A percentile compares a stretch with the other conserved stretches of the same genome.
Evolutionary conservation across 2,888 invertebrate genomes (phyloP).

Genomic region (Drosophila buzzatii): DNA sequence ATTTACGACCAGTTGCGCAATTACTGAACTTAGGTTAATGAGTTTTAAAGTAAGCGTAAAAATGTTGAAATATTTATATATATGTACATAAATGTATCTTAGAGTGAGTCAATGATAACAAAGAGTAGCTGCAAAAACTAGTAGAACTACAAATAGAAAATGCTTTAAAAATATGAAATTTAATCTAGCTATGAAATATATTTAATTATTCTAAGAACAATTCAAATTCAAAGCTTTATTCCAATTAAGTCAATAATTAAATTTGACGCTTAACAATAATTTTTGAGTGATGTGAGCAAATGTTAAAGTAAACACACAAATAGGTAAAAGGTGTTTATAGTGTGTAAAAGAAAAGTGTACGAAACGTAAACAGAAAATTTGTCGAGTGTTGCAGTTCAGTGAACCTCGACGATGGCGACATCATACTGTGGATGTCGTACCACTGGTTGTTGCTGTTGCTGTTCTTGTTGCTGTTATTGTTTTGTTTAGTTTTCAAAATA

Average conservation of each 20-base stretch:
- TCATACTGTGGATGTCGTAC: constrained; percentile 59
- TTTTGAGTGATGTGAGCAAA: constrained; percentile 1
- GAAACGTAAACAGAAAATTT: constrained; percentile 63
- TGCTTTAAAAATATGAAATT: not conserved
- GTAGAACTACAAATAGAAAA: too few species aligned
- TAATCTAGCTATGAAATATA: not conserved
- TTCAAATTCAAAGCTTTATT: not conserved
- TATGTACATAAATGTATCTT: too few species aligned
- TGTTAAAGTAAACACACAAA: constrained; percentile 5
- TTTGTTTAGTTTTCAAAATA: constrained; percentile 64
- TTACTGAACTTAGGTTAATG: not conserved
- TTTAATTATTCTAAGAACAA: not conserved
- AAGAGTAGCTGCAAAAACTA: not conserved
- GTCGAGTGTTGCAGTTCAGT: constrained; percentile 62
- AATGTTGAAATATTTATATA: not conserved
- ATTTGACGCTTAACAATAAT: not conserved
- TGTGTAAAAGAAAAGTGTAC: constrained; percentile 23
- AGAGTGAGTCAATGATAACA: not conserved
- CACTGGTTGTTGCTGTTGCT: constrained; percentile 1
- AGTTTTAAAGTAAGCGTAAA: not conserved
- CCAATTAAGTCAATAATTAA: not conserved
- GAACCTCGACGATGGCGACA: constrained; percentile 57
- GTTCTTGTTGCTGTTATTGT: constrained; percentile 9
- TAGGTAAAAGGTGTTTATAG: constrained; percentile 15
- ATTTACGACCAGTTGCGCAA: not conserved